These are phyloP conservation scores for Drosophila triauraria DNA, from an alignment of 1,140 invertebrate species.

Conservation along the genomic window DNA sequence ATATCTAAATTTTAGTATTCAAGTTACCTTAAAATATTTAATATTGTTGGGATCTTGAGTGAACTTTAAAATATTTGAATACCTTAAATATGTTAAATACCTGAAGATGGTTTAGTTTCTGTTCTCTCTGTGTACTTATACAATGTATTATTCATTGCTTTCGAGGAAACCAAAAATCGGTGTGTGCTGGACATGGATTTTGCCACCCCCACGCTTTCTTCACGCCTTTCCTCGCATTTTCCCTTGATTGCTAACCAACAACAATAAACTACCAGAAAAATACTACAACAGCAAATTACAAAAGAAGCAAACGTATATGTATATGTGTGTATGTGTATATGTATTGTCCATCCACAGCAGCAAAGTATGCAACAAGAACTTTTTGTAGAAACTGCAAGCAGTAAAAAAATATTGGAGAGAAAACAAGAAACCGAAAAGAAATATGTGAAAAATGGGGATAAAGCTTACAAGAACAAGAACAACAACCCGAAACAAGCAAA, in stretches of 20 bases:
- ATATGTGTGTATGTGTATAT: conserved; percentile 42
- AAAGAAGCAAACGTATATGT: conserved; percentile 5
- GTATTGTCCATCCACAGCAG: conserved; percentile 47
- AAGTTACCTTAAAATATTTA: too few species aligned
- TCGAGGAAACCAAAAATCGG: conserved; percentile 28
- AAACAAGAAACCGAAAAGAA: background rate
- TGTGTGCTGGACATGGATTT: conserved; percentile 40
- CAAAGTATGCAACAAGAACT: conserved; percentile 40
- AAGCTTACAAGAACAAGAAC: conserved; percentile 19
- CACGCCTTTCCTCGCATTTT: conserved; percentile 33
- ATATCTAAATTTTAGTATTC: too few species aligned
- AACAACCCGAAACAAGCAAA: conserved; percentile 28
- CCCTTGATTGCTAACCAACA: conserved; percentile 23
- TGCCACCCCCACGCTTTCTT: background rate
- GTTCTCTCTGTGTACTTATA: conserved; percentile 13
- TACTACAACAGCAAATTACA: conserved; percentile 23
- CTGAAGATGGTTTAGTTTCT: too few species aligned
- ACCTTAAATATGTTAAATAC: too few species aligned
- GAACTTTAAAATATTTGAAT: too few species aligned
- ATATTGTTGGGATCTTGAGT: too few species aligned
- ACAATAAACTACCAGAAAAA: conserved; percentile 37
- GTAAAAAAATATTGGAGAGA: conserved; percentile 15
- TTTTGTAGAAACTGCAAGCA: conserved; percentile 44
- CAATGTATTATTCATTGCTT: conserved; percentile 47
- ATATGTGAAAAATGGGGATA: background rate